These are phyloP conservation scores for Edolisoma coerulescens DNA, from an alignment of 2,113 vertebrate genomes.

Conservation along the genomic window DNA sequence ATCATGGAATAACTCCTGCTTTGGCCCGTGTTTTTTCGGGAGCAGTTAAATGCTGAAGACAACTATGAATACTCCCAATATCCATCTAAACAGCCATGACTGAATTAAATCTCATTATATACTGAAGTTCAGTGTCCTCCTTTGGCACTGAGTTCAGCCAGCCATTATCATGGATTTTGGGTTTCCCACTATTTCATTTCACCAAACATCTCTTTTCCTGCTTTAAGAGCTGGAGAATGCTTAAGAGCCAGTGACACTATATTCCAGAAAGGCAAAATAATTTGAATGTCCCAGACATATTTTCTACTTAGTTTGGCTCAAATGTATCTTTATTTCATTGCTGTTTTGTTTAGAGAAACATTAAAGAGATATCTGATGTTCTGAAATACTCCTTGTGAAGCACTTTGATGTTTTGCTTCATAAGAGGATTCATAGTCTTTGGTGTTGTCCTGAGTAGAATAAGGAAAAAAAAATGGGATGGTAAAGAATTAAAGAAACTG, in stretches of 20 bases:
- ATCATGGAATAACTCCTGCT: neutral
- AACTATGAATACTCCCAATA: neutral
- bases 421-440: neutral
- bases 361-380: neutral
- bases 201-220: neutral
- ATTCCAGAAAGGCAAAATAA: neutral
- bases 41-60: neutral
- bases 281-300: neutral
- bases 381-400: neutral
- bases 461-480: neutral
- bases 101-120: neutral
- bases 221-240: neutral
- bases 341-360: neutral
- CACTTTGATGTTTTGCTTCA: neutral
- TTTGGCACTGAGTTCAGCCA: neutral
- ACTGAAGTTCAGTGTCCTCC: neutral
- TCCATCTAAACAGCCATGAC: neutral
- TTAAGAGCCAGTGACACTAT: neutral
- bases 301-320: neutral
- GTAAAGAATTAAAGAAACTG: neutral
- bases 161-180: neutral
- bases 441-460: neutral
- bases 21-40: neutral
- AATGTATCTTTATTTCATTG: neutral
- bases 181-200: neutral